Conservation (phyloP, 1,140 invertebrate species). For the Diabrotica virgifera region DNA sequence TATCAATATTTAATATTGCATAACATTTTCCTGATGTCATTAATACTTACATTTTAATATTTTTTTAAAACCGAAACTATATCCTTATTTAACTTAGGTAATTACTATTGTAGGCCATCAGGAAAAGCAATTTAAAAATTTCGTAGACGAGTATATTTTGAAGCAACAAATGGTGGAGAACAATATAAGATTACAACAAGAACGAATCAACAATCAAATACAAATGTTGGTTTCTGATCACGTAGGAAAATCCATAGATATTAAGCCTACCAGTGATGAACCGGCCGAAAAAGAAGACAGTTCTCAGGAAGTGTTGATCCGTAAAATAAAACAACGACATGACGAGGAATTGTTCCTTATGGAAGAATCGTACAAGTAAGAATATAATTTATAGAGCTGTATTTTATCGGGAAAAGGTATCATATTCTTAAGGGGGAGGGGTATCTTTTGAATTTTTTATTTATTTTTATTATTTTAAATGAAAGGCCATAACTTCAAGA, state of each 20-base stretch:
- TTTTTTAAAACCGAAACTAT: no score
- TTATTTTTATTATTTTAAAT: no score
- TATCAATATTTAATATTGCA: no score
- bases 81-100: no score
- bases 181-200: constrained; percentile 52
- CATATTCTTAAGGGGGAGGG: no score
- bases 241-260: constrained; percentile 13
- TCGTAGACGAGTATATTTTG: constrained; percentile 51
- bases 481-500: neutral
- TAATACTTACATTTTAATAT: neutral
- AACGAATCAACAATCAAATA: constrained; percentile 54
- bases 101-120: constrained; percentile 33
- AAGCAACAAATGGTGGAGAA: constrained; percentile 53
- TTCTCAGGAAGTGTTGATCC: constrained; percentile 31
- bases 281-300: constrained; percentile 3
- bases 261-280: constrained; percentile 28
- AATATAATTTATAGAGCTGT: neutral
- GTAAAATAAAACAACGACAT: constrained; percentile 49
- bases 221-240: constrained; percentile 49
- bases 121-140: constrained; percentile 50
- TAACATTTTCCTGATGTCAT: neutral
- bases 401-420: neutral
- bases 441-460: no score
- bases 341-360: constrained; percentile 53
- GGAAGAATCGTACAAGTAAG: constrained; percentile 53